Percentiles rank a stretch among this genome's conserved stretches.
Conservation (phyloP, 1,140 invertebrate species). For the Ceratosolen fusciceps region DNA sequence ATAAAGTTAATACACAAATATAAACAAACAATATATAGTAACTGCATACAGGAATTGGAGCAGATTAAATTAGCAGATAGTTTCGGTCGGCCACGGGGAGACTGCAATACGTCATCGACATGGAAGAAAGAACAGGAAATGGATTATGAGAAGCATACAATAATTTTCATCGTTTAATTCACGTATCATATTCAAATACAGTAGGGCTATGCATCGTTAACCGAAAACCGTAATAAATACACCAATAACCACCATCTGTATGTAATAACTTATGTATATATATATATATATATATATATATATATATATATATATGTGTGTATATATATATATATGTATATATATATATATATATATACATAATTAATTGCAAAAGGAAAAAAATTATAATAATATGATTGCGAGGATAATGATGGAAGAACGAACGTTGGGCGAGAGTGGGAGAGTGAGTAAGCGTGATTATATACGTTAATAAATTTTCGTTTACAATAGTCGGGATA, state of each 20-base stretch:
- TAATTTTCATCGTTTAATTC: slow-evolving; percentile 11
- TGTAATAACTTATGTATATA: too few species aligned
- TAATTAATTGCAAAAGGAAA: slow-evolving; percentile 42
- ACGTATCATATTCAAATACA: background rate
- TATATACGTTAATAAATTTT: slow-evolving; percentile 37
- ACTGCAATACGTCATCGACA: background rate
- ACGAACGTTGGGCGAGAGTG: slow-evolving; percentile 35
- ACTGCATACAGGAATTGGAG: slow-evolving; percentile 10
- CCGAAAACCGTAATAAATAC: slow-evolving; percentile 15
- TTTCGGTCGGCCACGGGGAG: slow-evolving; percentile 7
- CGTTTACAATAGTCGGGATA: slow-evolving; percentile 12
- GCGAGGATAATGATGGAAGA: slow-evolving; percentile 34
- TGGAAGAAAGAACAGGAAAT: slow-evolving; percentile 34
- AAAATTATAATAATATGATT: slow-evolving; percentile 40
- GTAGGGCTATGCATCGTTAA: slow-evolving; percentile 25
- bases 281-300: slow-evolving; percentile 31
- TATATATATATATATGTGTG: slow-evolving; percentile 41
- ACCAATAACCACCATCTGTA: slow-evolving; percentile 35
- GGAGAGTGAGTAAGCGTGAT: slow-evolving; percentile 44
- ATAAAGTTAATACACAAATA: background rate
- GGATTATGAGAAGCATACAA: slow-evolving; percentile 6
- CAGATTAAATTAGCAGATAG: slow-evolving; percentile 30
- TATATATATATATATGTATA: slow-evolving; percentile 37
- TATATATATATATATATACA: slow-evolving; percentile 21
- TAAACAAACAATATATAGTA: slow-evolving; percentile 32